Evolutionary conservation across 2,113 vertebrate species (phyloP), one percentile per base, ranked within the genome.

Genomic region (Bucco capensis): DNA sequence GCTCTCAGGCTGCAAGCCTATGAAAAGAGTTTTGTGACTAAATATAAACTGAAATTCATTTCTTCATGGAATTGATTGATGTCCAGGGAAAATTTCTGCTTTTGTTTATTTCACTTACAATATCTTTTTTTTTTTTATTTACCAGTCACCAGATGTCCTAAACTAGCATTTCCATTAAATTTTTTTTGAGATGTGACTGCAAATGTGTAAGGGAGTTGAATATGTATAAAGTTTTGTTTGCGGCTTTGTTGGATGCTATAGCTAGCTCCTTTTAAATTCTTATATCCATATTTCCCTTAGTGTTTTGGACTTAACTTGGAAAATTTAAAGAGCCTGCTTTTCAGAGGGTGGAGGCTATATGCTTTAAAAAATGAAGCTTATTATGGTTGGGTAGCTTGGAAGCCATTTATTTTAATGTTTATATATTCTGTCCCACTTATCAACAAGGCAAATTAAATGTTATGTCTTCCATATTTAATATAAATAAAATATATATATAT

Each of bases 401-500:
- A 79, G n/a, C 54, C 7, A 37, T 65, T 82, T 0, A 8, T 60
- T 78, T 69, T 33, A 53, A 46, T 80, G 17, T 47, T 87, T 80
- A 57, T 58, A 12, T 50, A 70, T 85, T 83, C 87, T 73, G n/a
- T 62, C n/a, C 28, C 24, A 64, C 23, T 74, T 83, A 77, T 23
- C 22, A 88, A 51, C 30, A 65, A 73, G 12, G 27, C 25, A 87
- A 82, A 79, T 70, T 37, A 72, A 69, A 82, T 57, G 57, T 71
- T 81, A 75, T 85, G 37, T 93, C 35, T 75, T 90, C 37, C 37
- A 17, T 78, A 49, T 94, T 91, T 86, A 61, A 65, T 93, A 90
- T 83, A 88, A 94, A 95, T 86, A 86, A 17, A 51, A 18, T 88
- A n/a, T n/a, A n/a, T n/a, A n/a, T n/a, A n/a, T n/a, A n/a, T n/a